Conservation (phyloP, 2,797 vertebrate species). For the Tinamus major region DNA sequence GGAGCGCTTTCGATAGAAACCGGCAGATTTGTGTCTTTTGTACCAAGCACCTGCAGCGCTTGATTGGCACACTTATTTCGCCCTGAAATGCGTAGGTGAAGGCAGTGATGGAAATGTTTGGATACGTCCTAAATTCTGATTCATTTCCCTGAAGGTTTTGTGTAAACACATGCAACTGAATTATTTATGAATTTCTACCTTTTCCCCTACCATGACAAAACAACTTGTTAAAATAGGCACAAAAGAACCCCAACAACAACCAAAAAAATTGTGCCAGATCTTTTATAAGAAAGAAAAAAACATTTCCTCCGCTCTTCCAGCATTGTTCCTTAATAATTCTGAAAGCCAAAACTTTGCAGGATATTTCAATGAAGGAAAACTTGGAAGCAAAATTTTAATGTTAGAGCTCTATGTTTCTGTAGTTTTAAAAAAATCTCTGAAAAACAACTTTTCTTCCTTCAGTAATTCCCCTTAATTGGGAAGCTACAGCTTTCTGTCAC, state of each 20-base stretch:
- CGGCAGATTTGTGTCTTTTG: background rate
- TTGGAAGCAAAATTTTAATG: background rate
- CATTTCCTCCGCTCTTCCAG: background rate
- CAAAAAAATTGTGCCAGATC: background rate
- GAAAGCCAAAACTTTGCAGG: background rate
- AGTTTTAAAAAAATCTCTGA: background rate
- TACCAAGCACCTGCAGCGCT: rapidly evolving
- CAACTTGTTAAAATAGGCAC: background rate
- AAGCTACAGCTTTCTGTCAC: background rate
- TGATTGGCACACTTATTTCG: background rate
- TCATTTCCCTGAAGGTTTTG: background rate
- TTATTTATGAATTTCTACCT: background rate
- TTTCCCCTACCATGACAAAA: background rate
- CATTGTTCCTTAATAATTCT: rapidly evolving
- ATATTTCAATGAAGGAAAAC: background rate
- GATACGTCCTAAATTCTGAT: background rate
- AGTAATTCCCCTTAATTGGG: background rate
- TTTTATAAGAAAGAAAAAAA: background rate
- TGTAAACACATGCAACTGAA: background rate
- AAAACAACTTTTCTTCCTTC: background rate
- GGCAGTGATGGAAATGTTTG: background rate
- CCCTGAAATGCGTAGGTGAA: background rate
- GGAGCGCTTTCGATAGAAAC: background rate
- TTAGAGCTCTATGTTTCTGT: background rate
- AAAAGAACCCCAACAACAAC: no score